Percentiles rank a stretch among this genome's conserved stretches.
phyloP scores from a whole-genome alignment of 2,113 vertebrate species.

The Xiphophorus couchianus region DNA sequence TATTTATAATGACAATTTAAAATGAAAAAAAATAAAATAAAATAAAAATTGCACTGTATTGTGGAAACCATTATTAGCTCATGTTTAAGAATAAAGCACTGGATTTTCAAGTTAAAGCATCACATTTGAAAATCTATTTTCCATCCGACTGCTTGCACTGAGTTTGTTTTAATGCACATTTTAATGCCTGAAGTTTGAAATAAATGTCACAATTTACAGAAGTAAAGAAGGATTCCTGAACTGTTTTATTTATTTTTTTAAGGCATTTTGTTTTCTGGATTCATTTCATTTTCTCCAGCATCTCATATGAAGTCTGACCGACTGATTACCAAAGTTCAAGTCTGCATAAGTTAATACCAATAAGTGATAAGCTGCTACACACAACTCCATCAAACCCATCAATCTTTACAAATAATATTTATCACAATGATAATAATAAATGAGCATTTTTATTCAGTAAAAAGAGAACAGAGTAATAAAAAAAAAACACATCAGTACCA shows the following conservation, averaged over 20 bases:
- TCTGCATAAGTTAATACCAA: slow-evolving; percentile 13
- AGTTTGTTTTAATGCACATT: background rate
- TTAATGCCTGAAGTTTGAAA: slow-evolving; percentile 4
- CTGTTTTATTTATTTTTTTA: background rate
- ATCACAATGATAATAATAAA: background rate
- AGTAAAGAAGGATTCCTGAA: slow-evolving; percentile 3
- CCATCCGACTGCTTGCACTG: slow-evolving; percentile 65
- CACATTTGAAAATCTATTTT: slow-evolving; percentile 36
- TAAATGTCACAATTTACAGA: background rate
- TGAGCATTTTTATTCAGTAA: background rate
- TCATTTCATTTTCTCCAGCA: background rate
- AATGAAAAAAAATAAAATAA: slow-evolving; percentile 60
- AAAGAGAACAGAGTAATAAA: background rate
- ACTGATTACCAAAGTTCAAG: slow-evolving; percentile 12
- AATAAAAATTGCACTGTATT: slow-evolving; percentile 75
- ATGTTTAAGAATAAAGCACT: slow-evolving; percentile 23
- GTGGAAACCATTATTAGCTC: slow-evolving; percentile 58
- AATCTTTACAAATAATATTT: background rate
- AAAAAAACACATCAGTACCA: background rate
- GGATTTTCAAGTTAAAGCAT: slow-evolving; percentile 48
- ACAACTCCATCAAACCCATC: background rate
- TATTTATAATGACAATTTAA: slow-evolving; percentile 79
- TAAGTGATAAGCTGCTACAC: slow-evolving; percentile 5
- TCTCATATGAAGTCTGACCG: background rate
- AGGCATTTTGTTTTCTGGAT: background rate